Evolutionary conservation across 1,140 invertebrate species (phyloP).

Genomic region (Neodiprion lecontei): DNA sequence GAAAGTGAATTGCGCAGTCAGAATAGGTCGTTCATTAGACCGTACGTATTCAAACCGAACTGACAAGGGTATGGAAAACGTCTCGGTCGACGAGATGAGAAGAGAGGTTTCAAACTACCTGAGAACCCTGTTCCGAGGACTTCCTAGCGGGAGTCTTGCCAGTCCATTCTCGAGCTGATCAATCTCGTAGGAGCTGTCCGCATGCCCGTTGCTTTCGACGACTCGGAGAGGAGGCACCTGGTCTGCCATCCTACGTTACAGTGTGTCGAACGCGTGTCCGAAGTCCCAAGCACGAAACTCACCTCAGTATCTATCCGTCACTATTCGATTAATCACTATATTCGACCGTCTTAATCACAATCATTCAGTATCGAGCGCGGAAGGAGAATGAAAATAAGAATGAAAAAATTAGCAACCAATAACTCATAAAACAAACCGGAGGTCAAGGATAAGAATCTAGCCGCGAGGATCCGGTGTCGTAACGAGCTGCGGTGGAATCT

Average conservation of each 20-base stretch:
- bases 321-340: too few species aligned
- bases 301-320: too few species aligned
- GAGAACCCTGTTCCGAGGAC: constrained; percentile 20
- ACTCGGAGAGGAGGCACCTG: constrained; percentile 44
- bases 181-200: constrained; percentile 33
- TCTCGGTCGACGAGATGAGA: not conserved
- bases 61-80: too few species aligned
- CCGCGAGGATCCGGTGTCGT: not conserved
- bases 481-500: too few species aligned
- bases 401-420: not conserved
- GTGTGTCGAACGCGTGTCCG: not conserved
- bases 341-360: too few species aligned
- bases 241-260: constrained; percentile 25
- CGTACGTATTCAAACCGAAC: too few species aligned
- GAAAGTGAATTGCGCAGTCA: too few species aligned
- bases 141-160: constrained; percentile 27
- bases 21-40: too few species aligned
- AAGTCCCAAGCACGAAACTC: too few species aligned
- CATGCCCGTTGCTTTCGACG: constrained; percentile 29
- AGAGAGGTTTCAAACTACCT: not conserved
- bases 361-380: not conserved
- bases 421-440: not conserved
- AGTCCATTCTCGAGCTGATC: constrained; percentile 32
- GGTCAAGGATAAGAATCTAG: not conserved
- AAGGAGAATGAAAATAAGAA: not conserved